Evolutionary conservation across 2,113 vertebrate species (phyloP), one percentile per base, ranked within the genome.

Genomic region (Oryzias curvinotus): DNA sequence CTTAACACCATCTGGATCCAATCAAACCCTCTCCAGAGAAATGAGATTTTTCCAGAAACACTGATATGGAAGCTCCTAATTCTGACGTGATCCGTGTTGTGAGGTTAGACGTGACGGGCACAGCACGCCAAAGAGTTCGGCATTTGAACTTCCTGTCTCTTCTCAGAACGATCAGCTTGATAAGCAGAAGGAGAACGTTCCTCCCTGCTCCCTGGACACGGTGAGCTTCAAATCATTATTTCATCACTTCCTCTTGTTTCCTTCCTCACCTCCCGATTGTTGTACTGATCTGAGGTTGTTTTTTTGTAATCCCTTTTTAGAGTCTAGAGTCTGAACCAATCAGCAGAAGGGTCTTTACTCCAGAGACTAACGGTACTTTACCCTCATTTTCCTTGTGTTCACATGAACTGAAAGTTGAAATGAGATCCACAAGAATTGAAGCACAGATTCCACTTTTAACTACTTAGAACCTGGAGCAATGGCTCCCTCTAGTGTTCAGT

Each of bases 181-280:
- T 65, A 95, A 94, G 54, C 95, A 97, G 86, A 96, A 98, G 89
- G 96, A 98, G 87, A 98, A 95, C 53, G 83, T 96, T 50, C 94
- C 95, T 52, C 94, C 94, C 0, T 55, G 65, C 63, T 73, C 71
- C 57, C 87, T 93, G 82, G 93, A 91, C 85, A 83, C 59, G 77
- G 90, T 92, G 72, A 80, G 83, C 41, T 47, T 15, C 30, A 19
- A 13, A 30, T 17, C n/a, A 17, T 4, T 4, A 1, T 45, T 18
- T 6, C 19, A 42, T 1, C 5, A 45, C 23, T 56, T 7, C 36
- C 10, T 36, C 36, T 36, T 3, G 21, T 23, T 23, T 36, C 12
- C 8, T 36, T 36, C 30, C 10, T 10, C 30, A 36, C 30, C 30
- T 36, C 30, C 30, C 10, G 30, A 5, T 6, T 5, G 6, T 12